Evolutionary conservation across 2,797 vertebrate species (phyloP), one percentile per base, ranked within the genome.

Genomic region (Chloroceryle inda): DNA sequence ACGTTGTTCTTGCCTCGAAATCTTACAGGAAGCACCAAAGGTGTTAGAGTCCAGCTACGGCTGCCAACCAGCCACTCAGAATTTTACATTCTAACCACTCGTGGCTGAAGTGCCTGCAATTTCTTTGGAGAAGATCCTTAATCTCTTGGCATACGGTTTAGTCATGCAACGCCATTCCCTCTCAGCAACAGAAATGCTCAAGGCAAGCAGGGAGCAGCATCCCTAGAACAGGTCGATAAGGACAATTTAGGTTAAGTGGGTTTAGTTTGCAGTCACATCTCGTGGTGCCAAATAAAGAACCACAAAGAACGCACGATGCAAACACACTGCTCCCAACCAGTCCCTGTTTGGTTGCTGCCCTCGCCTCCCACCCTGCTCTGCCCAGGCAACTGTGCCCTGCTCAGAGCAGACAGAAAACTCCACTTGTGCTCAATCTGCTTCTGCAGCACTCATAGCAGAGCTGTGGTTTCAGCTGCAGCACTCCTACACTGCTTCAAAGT

Each of bases 231-330:
- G 58, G 31, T 33, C 31, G 64, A 31, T 10, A 40, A 82, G 79
- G 50, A 24, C 26, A 64, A 7, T n/a, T 64, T 3, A 6, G 23
- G 55, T 58, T 76, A 56, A 82, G 66, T 11, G 63, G 11, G 5
- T 20, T 79, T 53, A 55, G 33, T 29, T 64, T 73, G 75, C 42
- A 73, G 67, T 16, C n/a, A 35, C 26, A 27, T n/a, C 26, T 37
- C 17, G 29, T 1, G 12, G 12, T 62, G 42, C 55, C 68, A 68
- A 9, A 47, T 3, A 47, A 52, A 61, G 45, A 64, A 15, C 21
- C 3, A 4, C 0, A 1, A 50, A 24, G 66, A 52, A 56, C 1
- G 4, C 2, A 2, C 0, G 22, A 11, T 37, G 38, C 38, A 81
- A 77, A 29, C 29, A 21, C 59, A n/a, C 13, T 44, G 3, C 38